These are phyloP conservation scores for Periophthalmus modestus DNA, from an alignment of 2,113 vertebrate genomes.

Conservation along the genomic window DNA sequence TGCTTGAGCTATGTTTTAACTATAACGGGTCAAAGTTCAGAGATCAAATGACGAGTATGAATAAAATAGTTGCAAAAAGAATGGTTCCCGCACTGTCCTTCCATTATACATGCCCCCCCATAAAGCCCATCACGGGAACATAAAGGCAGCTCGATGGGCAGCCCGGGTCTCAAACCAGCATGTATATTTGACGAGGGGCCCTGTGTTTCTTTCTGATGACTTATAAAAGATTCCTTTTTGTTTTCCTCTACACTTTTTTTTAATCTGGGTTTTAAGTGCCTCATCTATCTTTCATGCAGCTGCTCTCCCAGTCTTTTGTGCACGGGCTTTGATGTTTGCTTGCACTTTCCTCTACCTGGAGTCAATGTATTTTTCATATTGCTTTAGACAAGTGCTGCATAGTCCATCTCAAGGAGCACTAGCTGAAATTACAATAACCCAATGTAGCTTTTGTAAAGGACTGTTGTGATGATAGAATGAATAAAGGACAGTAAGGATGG, in stretches of 20 bases:
- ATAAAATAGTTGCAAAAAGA: constrained; percentile 60
- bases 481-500: neutral
- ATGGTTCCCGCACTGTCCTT: constrained; percentile 29
- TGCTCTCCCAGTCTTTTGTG: constrained; percentile 62
- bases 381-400: constrained; percentile 41
- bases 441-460: neutral
- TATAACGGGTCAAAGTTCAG: constrained; percentile 41
- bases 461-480: neutral
- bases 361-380: constrained; percentile 70
- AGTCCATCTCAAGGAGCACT: constrained; percentile 16
- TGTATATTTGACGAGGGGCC: constrained; percentile 75
- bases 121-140: constrained; percentile 73
- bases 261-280: constrained; percentile 75
- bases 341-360: constrained; percentile 63
- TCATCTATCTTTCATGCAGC: constrained; percentile 65
- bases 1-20: neutral
- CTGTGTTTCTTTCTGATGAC: constrained; percentile 63
- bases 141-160: constrained; percentile 57
- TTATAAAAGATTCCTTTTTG: constrained; percentile 69
- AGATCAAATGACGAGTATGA: constrained; percentile 61
- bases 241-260: constrained; percentile 68
- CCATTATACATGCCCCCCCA: constrained; percentile 87
- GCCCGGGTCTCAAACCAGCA: constrained; percentile 77
- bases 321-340: constrained; percentile 69
- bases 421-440: constrained; percentile 20